Conservation (phyloP, 1,140 invertebrate genomes). For the Batillaria attramentaria region DNA sequence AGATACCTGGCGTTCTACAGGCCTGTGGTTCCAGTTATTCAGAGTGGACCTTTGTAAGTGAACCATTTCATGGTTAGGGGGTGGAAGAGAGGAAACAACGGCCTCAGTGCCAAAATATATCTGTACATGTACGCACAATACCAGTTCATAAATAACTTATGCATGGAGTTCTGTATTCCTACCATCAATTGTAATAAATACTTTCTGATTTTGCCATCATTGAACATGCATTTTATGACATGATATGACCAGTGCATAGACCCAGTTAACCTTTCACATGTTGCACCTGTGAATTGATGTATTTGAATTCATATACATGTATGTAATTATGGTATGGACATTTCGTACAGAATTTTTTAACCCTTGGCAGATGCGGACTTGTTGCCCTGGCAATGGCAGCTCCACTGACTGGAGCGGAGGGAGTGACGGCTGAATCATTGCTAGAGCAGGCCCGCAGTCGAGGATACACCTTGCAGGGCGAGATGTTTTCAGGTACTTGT, state of each 20-base stretch:
- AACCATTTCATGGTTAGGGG: slow-evolving; percentile 61
- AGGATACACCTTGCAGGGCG: slow-evolving; percentile 84
- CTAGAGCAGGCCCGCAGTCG: slow-evolving; percentile 76
- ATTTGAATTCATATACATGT: too few species aligned
- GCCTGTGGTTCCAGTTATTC: slow-evolving; percentile 31
- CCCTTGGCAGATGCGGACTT: slow-evolving; percentile 81
- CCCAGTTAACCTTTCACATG: too few species aligned
- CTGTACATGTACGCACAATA: too few species aligned
- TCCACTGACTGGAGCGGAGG: slow-evolving; percentile 71
- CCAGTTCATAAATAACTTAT: too few species aligned
- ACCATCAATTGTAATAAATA: too few species aligned
- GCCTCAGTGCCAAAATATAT: slow-evolving; percentile 68
- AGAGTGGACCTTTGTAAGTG: slow-evolving; percentile 38
- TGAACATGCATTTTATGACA: too few species aligned
- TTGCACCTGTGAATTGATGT: too few species aligned
- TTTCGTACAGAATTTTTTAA: slow-evolving; percentile 1
- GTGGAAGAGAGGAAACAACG: slow-evolving; percentile 72
- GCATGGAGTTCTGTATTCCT: too few species aligned
- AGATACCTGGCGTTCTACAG: slow-evolving; percentile 29
- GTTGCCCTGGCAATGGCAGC: slow-evolving; percentile 85
- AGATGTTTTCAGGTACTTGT: slow-evolving; percentile 89
- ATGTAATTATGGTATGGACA: too few species aligned
- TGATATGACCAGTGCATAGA: too few species aligned
- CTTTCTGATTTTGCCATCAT: too few species aligned
- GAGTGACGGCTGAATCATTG: slow-evolving; percentile 75